Percentiles rank a stretch among this genome's conserved stretches.
Conservation (phyloP, 2,113 vertebrate species). For the Onychostoma macrolepis region DNA sequence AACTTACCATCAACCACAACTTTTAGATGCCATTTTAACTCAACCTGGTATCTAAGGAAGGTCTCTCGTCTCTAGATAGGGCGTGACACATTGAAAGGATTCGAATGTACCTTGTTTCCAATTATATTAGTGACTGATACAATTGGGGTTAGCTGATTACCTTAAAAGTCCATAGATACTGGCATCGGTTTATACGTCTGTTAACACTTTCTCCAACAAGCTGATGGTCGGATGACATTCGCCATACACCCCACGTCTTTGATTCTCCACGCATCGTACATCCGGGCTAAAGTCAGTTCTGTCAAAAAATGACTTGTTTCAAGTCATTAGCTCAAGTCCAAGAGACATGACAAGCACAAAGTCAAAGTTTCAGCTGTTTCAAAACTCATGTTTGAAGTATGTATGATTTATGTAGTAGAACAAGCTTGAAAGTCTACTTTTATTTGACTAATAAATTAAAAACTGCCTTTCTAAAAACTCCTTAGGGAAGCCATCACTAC, state of each 20-base stretch:
- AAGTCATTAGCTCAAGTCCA: not conserved
- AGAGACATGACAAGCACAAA: not conserved
- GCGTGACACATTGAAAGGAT: no score
- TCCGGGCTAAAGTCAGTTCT: not conserved
- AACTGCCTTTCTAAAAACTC: slow-evolving; percentile 2
- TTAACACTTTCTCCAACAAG: no score
- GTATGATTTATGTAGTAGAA: not conserved
- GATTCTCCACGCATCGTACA: not conserved
- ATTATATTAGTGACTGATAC: no score
- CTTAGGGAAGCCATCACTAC: not conserved
- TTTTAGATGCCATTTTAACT: no score
- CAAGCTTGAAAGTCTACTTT: not conserved
- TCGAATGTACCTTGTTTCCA: no score
- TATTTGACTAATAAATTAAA: not conserved
- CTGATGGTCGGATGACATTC: no score
- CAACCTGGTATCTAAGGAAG: no score
- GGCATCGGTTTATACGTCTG: no score
- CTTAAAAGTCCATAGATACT: no score
- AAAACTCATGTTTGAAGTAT: not conserved
- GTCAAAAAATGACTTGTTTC: not conserved
- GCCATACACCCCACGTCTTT: not conserved
- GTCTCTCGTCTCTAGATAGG: no score
- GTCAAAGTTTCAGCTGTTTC: not conserved
- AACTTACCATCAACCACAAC: no score
- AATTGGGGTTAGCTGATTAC: no score